phyloP scores from a whole-genome alignment of 2,797 vertebrate species.

The Aplochiton taeniatus region DNA sequence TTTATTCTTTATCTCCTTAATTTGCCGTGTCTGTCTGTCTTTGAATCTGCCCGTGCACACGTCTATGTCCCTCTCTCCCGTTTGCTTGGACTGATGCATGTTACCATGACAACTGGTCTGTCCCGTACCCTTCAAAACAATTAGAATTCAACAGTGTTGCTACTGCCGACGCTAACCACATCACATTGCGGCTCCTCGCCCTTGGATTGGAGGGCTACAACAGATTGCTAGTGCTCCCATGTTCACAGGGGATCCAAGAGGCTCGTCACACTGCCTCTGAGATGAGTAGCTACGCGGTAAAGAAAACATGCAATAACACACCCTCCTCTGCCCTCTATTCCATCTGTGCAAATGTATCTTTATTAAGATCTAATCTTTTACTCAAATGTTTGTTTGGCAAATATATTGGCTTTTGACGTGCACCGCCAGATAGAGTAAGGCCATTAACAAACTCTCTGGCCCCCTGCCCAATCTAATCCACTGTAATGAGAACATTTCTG shows the following conservation, averaged over 20 bases:
- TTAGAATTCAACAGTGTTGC: slow-evolving; percentile 75
- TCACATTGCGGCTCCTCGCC: slow-evolving; percentile 47
- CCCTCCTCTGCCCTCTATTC: no score
- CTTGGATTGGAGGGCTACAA: slow-evolving; percentile 34
- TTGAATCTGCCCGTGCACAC: not conserved
- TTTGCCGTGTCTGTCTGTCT: not conserved
- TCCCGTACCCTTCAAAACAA: slow-evolving; percentile 78
- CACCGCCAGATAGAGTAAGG: slow-evolving; percentile 7
- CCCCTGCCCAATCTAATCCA: slow-evolving; percentile 36
- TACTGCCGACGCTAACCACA: slow-evolving; percentile 60
- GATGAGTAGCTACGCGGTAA: slow-evolving; percentile 8
- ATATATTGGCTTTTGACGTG: slow-evolving; percentile 23
- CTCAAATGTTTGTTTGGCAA: slow-evolving; percentile 8
- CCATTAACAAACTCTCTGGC: slow-evolving; percentile 30
- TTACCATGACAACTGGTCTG: slow-evolving; percentile 77
- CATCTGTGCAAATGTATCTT: slow-evolving; percentile 14
- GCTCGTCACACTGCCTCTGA: not conserved
- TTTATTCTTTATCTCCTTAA: not conserved
- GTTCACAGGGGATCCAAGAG: not conserved
- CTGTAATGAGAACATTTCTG: slow-evolving; percentile 46
- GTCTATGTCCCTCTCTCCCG: slow-evolving; percentile 27
- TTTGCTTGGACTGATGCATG: slow-evolving; percentile 42
- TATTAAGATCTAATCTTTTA: slow-evolving; percentile 4
- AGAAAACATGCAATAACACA: slow-evolving; percentile 15
- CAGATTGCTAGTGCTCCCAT: slow-evolving; percentile 26